These are phyloP conservation scores for Smittia sp. DNA, from an alignment of 2,888 invertebrate genomes.

Conservation along the genomic window DNA sequence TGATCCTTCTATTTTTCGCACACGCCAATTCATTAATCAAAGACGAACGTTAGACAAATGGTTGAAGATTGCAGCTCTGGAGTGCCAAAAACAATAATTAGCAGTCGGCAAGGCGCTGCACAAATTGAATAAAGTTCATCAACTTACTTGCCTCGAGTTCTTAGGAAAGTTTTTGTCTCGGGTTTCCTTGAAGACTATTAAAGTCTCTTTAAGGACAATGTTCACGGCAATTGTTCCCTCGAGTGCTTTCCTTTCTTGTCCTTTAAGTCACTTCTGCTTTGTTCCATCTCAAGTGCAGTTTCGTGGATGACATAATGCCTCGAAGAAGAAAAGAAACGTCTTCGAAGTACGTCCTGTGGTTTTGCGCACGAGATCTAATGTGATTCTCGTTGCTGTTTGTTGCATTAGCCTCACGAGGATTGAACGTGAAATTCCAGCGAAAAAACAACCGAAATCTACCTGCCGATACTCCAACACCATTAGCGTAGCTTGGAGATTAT, in stretches of 20 bases:
- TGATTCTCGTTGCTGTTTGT: neutral
- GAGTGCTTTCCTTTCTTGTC: neutral
- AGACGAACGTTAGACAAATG: neutral
- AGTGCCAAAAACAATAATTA: conserved; percentile 20
- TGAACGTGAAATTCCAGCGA: neutral
- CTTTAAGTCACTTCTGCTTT: neutral
- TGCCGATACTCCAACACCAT: conserved; percentile 7
- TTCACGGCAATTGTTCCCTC: neutral
- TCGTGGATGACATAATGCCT: neutral
- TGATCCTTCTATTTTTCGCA: neutral
- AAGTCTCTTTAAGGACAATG: neutral
- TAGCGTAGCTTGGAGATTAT: neutral
- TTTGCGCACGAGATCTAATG: neutral
- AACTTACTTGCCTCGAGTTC: neutral
- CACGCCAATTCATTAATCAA: neutral
- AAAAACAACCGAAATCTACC: neutral
- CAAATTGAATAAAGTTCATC: neutral
- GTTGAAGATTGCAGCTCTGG: neutral
- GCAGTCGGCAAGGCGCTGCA: neutral
- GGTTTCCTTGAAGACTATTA: neutral
- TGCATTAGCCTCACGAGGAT: neutral
- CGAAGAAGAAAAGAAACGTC: neutral
- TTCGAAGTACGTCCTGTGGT: neutral
- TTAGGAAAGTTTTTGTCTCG: too few relatives aligned
- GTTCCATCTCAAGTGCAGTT: neutral